Base-by-base conservation (phyloP, 2,113 vertebrate species). In the Aegotheles bennettii region DNA sequence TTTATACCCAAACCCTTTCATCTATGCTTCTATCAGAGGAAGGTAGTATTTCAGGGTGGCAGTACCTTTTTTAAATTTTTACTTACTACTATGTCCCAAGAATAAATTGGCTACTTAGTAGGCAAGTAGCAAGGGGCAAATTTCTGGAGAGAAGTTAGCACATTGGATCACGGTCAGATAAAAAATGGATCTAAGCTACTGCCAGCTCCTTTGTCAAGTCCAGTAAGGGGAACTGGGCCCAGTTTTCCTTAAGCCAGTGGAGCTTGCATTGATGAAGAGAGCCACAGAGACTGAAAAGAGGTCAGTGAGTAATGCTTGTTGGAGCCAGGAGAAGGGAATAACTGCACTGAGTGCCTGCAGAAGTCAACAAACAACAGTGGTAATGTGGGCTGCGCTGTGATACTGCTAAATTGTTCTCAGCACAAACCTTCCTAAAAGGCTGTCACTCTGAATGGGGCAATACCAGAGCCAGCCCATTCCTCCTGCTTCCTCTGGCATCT, bases 281-380 rank as follows among this genome's bases (percentile, higher is more conserved):
- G 38, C 26, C 65, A 54, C 8, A 2, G 76, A 93, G 79, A 71
- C 77, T 84, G 80, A 91, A 89, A 87, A 75, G 74, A 95, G 84
- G 81, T 93, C 80, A 89, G 73, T 91, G 84, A 97, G 89, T 94
- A 94, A 96, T 84, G 73, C 6, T 0, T 48, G 26, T 54, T 94
- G 91, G 91, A 94, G 47, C 74, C 87, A 53, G 53, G 93, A 92
- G 64, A 86, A 74, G 83, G 68, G 59, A 95, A 74, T 71, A 92
- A 84, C 54, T 92, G 28, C n/a, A 59, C 12, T 0, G 0, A 89
- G 24, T 73, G 63, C 82, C 78, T 85, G 42, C 48, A 59, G 84
- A 83, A 42, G 70, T 95, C 90, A 78, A 87, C 54, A 89, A 93
- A 95, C 70, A 84, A 45, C 67, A 56, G 57, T 24, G 54, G 71